phyloP scores from a whole-genome alignment of 2,113 vertebrate genomes.

The Tychaedon coryphoeus region DNA sequence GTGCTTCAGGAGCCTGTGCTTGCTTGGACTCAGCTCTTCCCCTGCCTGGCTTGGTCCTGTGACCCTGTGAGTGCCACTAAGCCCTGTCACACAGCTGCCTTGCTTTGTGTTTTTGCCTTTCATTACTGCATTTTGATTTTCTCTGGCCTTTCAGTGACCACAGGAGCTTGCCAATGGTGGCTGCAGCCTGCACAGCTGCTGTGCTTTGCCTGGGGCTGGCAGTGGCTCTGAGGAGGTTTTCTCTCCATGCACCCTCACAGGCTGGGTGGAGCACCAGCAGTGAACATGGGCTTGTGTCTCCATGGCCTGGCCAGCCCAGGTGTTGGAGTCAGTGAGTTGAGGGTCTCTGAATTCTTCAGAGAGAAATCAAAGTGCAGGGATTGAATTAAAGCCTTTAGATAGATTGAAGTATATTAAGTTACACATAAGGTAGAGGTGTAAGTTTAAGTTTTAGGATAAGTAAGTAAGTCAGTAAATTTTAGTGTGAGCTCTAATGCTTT shows the following conservation, averaged over 20 bases:
- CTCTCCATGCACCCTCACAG: background rate
- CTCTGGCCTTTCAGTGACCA: background rate
- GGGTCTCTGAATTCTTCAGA: no score
- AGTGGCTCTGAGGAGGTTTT: fast-evolving
- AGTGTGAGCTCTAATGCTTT: no score
- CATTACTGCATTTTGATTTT: background rate
- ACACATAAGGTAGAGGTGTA: no score
- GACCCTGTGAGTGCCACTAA: background rate
- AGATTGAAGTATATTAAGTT: no score
- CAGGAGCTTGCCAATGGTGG: background rate
- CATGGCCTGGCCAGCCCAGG: background rate
- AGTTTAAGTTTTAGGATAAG: no score
- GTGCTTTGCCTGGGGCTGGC: fast-evolving
- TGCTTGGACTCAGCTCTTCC: background rate
- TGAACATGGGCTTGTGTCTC: fast-evolving
- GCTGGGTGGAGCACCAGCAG: background rate
- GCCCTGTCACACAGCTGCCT: background rate
- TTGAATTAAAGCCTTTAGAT: no score
- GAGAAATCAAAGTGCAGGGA: no score
- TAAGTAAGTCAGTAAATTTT: no score
- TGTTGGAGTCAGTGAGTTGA: no score
- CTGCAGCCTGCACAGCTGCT: background rate
- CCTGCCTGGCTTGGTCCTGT: background rate
- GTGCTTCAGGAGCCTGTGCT: background rate
- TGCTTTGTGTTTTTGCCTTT: background rate